Evolutionary conservation across 2,797 vertebrate genomes (phyloP).

Genomic region (Limnodromus scolopaceus): DNA sequence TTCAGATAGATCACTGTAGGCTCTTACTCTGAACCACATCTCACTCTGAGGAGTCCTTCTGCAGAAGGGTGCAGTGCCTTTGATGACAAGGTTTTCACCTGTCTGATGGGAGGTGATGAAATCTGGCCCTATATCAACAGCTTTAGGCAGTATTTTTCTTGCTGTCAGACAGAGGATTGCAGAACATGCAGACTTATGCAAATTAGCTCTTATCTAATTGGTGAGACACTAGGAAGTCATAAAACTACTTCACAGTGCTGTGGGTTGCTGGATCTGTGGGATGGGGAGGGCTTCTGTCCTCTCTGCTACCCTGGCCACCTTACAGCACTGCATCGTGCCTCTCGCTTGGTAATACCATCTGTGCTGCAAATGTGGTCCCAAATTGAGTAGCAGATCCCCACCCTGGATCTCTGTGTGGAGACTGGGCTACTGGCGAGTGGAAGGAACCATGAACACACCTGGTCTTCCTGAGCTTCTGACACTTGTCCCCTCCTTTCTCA

Average conservation of each 20-base stretch:
- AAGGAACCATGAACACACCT: neutral
- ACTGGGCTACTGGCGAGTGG: no score
- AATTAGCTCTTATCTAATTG: neutral
- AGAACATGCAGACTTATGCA: neutral
- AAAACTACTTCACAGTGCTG: neutral
- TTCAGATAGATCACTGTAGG: neutral
- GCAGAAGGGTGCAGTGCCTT: neutral
- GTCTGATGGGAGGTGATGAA: neutral
- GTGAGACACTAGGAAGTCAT: neutral
- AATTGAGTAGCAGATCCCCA: neutral
- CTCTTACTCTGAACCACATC: neutral
- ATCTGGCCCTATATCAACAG: neutral
- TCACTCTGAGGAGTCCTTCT: neutral
- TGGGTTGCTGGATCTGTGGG: neutral
- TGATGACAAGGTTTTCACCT: neutral
- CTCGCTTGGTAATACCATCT: rapidly evolving
- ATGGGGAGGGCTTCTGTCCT: neutral
- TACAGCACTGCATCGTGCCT: neutral
- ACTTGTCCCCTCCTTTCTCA: neutral
- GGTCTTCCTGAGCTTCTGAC: neutral
- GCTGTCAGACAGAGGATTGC: neutral
- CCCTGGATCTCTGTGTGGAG: neutral
- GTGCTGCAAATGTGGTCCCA: neutral
- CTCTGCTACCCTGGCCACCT: no score
- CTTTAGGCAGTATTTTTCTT: neutral